Evolutionary conservation across 2,797 vertebrate species (phyloP).

Genomic region (Cryptoblepharus egeriae): DNA sequence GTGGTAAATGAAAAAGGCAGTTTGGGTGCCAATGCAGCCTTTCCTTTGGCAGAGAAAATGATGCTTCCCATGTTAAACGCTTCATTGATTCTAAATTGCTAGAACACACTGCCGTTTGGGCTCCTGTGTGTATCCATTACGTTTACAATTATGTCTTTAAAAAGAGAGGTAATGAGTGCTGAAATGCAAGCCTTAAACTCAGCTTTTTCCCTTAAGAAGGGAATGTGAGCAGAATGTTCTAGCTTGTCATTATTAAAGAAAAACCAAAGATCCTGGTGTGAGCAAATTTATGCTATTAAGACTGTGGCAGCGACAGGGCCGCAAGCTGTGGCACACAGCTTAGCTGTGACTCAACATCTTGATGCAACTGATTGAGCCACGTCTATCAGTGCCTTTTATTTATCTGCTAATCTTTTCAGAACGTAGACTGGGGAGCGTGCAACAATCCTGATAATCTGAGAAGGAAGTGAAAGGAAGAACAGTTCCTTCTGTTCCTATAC

Average conservation of each 20-base stretch:
- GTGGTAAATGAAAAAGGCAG: neutral
- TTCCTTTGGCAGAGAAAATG: conserved; percentile 35
- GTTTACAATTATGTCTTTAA: conserved; percentile 48
- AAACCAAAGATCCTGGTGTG: conserved; percentile 8
- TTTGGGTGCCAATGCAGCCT: neutral
- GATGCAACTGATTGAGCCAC: neutral
- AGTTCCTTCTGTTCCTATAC: too few species aligned
- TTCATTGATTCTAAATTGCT: conserved; percentile 45
- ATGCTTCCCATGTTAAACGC: conserved; percentile 27
- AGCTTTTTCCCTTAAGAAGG: conserved; percentile 20
- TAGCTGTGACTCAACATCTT: conserved; percentile 12
- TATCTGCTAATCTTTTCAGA: neutral
- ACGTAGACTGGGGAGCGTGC: neutral
- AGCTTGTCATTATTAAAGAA: conserved; percentile 15
- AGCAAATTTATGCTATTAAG: conserved; percentile 10
- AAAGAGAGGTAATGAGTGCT: conserved; percentile 54
- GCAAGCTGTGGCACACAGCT: neutral
- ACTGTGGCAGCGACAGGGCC: neutral
- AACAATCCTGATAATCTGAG: neutral
- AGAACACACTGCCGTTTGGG: conserved; percentile 23
- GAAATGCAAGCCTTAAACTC: conserved; percentile 41
- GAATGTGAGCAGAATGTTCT: conserved; percentile 34
- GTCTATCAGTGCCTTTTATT: neutral
- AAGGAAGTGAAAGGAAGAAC: too few species aligned
- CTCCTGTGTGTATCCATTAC: conserved; percentile 46